Evolutionary conservation across 2,888 invertebrate genomes (phyloP).

Genomic region (Protonemura montana): DNA sequence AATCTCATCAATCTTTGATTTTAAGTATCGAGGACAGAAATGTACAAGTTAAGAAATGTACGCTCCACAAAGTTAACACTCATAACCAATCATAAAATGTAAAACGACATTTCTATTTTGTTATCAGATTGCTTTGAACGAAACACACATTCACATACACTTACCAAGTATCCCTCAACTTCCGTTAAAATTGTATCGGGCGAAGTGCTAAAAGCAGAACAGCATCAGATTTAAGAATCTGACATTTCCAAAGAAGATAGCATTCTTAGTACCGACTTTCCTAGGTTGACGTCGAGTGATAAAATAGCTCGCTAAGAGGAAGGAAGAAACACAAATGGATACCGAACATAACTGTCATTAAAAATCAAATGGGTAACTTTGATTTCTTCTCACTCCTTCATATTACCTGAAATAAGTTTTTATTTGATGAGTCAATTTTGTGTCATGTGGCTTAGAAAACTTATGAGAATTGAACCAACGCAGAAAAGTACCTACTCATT

Average conservation of each 20-base stretch:
- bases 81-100: too few relatives aligned
- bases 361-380: background rate
- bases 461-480: too few relatives aligned
- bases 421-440: background rate
- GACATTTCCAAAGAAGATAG: conserved; percentile 18
- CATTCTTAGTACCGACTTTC: conserved; percentile 4
- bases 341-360: conserved; percentile 25
- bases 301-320: background rate
- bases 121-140: background rate
- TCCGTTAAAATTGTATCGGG: background rate
- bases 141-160: background rate
- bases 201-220: conserved; percentile 4
- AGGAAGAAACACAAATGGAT: conserved; percentile 26
- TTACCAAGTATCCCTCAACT: background rate
- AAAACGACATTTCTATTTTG: too few relatives aligned
- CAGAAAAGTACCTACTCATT: too few relatives aligned
- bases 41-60: too few relatives aligned
- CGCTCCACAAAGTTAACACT: too few relatives aligned
- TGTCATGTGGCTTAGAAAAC: too few relatives aligned
- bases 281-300: background rate
- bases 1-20: too few relatives aligned
- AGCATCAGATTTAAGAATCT: background rate
- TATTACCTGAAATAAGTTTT: background rate
- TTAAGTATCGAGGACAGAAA: too few relatives aligned
- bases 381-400: background rate